Base-by-base conservation (phyloP, 2,888 invertebrate species). In the Apotomis betuletana region DNA sequence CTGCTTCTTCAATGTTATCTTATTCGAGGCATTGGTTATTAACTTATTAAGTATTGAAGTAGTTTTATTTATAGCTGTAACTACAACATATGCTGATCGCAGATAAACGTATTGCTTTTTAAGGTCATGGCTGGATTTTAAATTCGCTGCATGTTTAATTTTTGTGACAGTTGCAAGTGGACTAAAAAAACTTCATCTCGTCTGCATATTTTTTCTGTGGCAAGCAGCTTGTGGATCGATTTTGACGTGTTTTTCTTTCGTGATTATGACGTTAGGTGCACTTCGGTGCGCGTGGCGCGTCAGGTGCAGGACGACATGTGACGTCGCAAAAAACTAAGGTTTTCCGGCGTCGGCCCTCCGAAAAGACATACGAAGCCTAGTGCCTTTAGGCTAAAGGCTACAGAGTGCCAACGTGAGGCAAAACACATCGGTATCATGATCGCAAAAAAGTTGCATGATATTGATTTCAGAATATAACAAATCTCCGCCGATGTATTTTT, bases 231-330 rank as follows among this genome's bases (percentile, higher is more conserved):
- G 63, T 5, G 27, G 36, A 3, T 12, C 46, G 60, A 27, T 57
- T 27, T 27, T 49, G 54, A 49, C 15, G 15, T 44, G 65, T 67
- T 61, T 70, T 71, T 67, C 67, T 58, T 51, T 41, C 12, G 10
- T 36, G 70, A 69, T 70, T 64, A 70, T 70, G 59, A 62, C 64
- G 71, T 59, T 69, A 71, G 65, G 58, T 70, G 74, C 76, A 74
- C 52, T 69, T 71, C 64, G 68, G 60, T 77, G 78, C 80, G 80
- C 82, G 83, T 82, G 84, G 81, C 81, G 78, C 83, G 90, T 86
- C 91, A 91, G 90, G 86, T 91, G 91, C 76, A 72, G 55, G 49
- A 67, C 78, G 78, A 80, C 90, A 91, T 87, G 80, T 90, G 90
- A 83, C 78, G 75, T 75, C 73, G 84, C 81, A 82, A 85, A 86